Conservation (phyloP, 2,797 vertebrate species). For the Fistularia commersonii region DNA sequence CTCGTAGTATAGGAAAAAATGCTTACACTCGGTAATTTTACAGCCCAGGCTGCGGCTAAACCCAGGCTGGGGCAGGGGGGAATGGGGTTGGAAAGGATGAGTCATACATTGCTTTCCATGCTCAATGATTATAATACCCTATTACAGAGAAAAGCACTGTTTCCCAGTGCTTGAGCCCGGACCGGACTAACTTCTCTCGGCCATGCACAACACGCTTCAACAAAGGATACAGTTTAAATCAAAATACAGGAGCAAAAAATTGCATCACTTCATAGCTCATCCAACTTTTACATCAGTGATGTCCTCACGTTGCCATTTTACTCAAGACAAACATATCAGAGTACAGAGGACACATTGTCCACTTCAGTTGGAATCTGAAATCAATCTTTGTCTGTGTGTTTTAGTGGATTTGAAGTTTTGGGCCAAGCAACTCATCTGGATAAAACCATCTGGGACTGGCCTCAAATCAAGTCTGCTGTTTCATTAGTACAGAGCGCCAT, state of each 20-base stretch:
- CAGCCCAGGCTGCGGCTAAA: conserved; percentile 59
- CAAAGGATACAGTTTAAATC: conserved; percentile 26
- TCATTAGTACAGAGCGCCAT: conserved; percentile 41
- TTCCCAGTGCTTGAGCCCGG: conserved; percentile 53
- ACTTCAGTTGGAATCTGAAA: not conserved
- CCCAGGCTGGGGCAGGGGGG: conserved; percentile 48
- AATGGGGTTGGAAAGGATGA: conserved; percentile 73
- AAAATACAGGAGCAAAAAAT: conserved; percentile 19
- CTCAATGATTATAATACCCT: conserved; percentile 72
- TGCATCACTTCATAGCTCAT: conserved; percentile 21
- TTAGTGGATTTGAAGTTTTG: no score
- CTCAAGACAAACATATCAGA: conserved; percentile 4
- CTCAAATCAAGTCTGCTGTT: conserved; percentile 25
- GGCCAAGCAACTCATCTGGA: not conserved
- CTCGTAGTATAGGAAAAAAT: conserved; percentile 45
- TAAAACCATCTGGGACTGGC: conserved; percentile 23
- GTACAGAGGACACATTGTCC: conserved; percentile 2
- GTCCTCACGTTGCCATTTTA: conserved; percentile 19
- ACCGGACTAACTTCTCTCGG: conserved; percentile 38
- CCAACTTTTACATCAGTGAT: conserved; percentile 27
- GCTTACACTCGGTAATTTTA: conserved; percentile 63
- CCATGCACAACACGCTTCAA: conserved; percentile 31
- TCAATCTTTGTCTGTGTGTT: conserved; percentile 3
- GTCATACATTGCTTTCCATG: conserved; percentile 74
- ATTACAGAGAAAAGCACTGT: conserved; percentile 70